Conservation (phyloP, 2,113 vertebrate genomes). For the Phrynocephalus versicolor region DNA sequence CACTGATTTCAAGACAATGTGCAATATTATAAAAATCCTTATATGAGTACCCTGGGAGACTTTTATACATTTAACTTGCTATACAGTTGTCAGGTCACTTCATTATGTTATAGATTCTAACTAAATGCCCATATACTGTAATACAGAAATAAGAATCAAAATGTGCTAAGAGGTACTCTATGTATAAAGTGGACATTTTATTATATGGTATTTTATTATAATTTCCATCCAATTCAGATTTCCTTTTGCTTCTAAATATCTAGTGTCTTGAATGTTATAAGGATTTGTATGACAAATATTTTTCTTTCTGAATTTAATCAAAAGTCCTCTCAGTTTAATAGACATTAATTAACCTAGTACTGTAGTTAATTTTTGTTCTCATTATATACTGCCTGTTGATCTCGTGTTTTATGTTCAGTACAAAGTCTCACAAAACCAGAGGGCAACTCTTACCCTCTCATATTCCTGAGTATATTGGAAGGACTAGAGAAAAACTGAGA, state of each 20-base stretch:
- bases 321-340: not conserved
- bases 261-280: not conserved
- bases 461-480: not conserved
- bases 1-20: too few relatives aligned
- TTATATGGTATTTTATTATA: not conserved
- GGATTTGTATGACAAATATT: too few relatives aligned
- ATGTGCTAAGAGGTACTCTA: not conserved
- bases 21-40: too few relatives aligned
- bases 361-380: conserved; percentile 9
- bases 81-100: conserved; percentile 39
- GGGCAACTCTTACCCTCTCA: not conserved
- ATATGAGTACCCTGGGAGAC: too few relatives aligned
- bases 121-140: too few relatives aligned
- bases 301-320: not conserved
- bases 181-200: conserved; percentile 20
- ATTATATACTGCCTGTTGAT: not conserved
- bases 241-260: not conserved
- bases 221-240: not conserved
- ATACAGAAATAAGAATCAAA: too few relatives aligned
- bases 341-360: not conserved
- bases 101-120: conserved; percentile 30
- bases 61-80: not conserved
- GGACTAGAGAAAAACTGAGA: not conserved
- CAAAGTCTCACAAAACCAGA: not conserved
- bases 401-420: not conserved